phyloP scores from a whole-genome alignment of 2,113 vertebrate species.

The Uropsilus gracilis region DNA sequence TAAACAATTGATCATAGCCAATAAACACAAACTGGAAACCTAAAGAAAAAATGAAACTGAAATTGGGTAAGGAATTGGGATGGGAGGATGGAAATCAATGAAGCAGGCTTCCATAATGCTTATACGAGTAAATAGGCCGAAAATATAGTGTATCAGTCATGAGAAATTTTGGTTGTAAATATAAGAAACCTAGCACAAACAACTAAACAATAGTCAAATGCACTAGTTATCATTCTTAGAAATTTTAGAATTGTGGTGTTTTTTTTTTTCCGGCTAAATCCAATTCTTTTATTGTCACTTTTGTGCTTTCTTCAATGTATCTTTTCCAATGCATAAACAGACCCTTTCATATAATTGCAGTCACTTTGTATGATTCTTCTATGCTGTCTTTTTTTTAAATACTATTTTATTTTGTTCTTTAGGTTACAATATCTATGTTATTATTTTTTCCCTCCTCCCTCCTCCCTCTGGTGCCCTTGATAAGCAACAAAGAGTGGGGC shows the following conservation, averaged over 20 bases:
- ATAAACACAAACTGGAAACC: neutral
- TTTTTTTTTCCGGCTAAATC: no score
- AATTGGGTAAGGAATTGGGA: conserved; percentile 10
- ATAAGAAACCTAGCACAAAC: neutral
- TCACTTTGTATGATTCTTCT: neutral
- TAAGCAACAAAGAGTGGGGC: no score
- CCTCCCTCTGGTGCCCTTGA: no score
- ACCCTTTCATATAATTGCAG: neutral
- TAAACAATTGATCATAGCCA: neutral
- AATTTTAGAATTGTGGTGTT: neutral
- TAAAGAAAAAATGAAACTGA: conserved; percentile 2
- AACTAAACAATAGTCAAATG: neutral
- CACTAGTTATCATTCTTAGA: neutral
- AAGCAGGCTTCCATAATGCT: neutral
- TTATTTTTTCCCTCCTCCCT: no score
- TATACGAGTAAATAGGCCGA: neutral
- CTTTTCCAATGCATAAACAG: neutral
- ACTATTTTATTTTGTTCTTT: no score
- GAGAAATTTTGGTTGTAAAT: neutral
- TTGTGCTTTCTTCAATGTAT: neutral
- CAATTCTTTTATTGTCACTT: neutral
- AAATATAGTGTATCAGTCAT: neutral
- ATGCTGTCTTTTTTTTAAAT: conserved; percentile 4
- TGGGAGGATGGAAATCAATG: conserved; percentile 51
- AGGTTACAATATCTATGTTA: no score